A percentile compares a stretch with the other conserved stretches of the same genome.
Evolutionary conservation across 1,140 invertebrate species (phyloP).

Genomic region (Trinorchestia longiramus): DNA sequence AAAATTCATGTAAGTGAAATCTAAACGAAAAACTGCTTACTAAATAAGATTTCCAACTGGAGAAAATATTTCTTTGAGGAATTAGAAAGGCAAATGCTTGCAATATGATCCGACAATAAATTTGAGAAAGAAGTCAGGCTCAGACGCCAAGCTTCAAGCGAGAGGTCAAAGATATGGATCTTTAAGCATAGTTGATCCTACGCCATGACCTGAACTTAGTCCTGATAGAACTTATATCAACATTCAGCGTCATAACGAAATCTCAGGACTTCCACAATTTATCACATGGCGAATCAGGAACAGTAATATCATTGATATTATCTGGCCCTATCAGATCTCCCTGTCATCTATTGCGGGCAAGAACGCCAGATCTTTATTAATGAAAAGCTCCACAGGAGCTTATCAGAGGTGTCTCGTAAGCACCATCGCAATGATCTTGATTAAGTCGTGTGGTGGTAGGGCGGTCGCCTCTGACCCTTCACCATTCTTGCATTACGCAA

Average conservation of each 20-base stretch:
- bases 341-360: neutral
- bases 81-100: neutral
- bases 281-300: neutral
- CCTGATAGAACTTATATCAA: neutral
- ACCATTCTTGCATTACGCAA: neutral
- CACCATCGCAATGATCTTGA: constrained; percentile 4
- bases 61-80: neutral
- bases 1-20: neutral
- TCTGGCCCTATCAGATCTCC: constrained; percentile 16
- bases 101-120: neutral
- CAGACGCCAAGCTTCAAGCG: neutral
- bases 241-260: neutral
- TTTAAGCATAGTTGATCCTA: neutral
- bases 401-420: neutral
- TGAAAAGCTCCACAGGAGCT: constrained; percentile 3
- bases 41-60: neutral
- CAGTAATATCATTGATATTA: constrained; percentile 22
- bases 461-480: neutral
- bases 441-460: neutral
- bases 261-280: neutral
- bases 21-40: neutral
- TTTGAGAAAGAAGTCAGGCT: neutral
- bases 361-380: constrained; percentile 8
- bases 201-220: neutral
- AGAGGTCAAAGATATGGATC: constrained; percentile 7